Conservation (phyloP, 2,797 vertebrate genomes). For the Ciconia nigra region DNA sequence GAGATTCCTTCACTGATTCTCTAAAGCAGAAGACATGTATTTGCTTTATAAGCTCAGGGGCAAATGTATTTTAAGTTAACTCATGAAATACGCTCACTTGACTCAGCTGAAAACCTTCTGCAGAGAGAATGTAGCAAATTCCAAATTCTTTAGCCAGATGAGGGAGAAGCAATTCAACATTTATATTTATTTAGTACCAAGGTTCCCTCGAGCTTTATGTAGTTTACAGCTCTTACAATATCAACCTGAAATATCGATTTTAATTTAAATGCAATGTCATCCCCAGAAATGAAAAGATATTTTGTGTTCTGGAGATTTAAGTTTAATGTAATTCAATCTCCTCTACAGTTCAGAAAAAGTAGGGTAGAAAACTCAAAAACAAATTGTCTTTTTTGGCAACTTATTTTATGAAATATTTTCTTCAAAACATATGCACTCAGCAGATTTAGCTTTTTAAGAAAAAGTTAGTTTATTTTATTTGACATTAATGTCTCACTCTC, state of each 20-base stretch:
- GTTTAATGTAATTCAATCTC: neutral
- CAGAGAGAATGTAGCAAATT: neutral
- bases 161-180: neutral
- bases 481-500: neutral
- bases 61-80: neutral
- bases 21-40: neutral
- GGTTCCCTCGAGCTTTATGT: neutral
- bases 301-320: neutral
- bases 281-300: neutral
- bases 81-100: neutral
- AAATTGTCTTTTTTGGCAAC: neutral
- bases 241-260: neutral
- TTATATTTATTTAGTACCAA: neutral
- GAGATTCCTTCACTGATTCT: neutral
- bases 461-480: neutral
- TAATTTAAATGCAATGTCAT: neutral
- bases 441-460: neutral
- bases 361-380: neutral
- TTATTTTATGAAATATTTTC: neutral
- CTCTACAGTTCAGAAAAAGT: neutral
- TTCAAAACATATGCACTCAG: neutral
- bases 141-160: neutral
- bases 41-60: neutral
- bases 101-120: neutral
- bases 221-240: neutral